Percentiles rank a stretch among this genome's conserved stretches.
These are phyloP conservation scores for Panagrolaimus sp. DNA, from an alignment of 1,140 invertebrate species.

Conservation along the genomic window DNA sequence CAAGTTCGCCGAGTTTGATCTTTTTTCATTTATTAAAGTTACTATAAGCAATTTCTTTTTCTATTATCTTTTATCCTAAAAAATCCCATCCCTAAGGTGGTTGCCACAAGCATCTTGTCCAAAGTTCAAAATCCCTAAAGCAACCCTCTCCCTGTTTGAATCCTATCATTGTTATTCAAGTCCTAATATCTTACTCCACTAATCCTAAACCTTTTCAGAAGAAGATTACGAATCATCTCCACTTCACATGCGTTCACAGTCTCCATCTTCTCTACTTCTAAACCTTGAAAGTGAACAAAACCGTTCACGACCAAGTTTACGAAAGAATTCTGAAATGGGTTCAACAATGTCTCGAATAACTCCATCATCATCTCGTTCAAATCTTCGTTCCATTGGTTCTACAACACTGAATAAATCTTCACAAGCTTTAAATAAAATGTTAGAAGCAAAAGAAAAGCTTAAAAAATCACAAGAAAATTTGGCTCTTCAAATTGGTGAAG, in stretches of 20 bases:
- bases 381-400: slow-evolving; percentile 16
- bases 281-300: neutral
- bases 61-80: too few species aligned
- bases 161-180: too few species aligned
- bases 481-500: slow-evolving; percentile 12
- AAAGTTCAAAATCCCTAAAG: too few species aligned
- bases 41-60: too few species aligned
- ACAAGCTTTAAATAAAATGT: slow-evolving; percentile 35
- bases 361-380: slow-evolving; percentile 26
- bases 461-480: slow-evolving; percentile 47
- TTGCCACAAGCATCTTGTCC: too few species aligned
- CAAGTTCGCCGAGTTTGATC: too few species aligned
- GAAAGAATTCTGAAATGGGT: slow-evolving; percentile 7
- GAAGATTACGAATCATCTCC: slow-evolving; percentile 19
- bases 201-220: slow-evolving; percentile 14
- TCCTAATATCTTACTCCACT: neutral
- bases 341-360: slow-evolving; percentile 12
- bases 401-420: slow-evolving; percentile 17
- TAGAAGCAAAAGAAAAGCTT: slow-evolving; percentile 30
- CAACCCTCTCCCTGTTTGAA: neutral
- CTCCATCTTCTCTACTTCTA: slow-evolving; percentile 9
- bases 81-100: too few species aligned
- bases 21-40: too few species aligned
- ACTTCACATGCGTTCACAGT: slow-evolving; percentile 17
- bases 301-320: neutral